Conservation (phyloP, 2,888 invertebrate species). For the Epinotia bilunana region DNA sequence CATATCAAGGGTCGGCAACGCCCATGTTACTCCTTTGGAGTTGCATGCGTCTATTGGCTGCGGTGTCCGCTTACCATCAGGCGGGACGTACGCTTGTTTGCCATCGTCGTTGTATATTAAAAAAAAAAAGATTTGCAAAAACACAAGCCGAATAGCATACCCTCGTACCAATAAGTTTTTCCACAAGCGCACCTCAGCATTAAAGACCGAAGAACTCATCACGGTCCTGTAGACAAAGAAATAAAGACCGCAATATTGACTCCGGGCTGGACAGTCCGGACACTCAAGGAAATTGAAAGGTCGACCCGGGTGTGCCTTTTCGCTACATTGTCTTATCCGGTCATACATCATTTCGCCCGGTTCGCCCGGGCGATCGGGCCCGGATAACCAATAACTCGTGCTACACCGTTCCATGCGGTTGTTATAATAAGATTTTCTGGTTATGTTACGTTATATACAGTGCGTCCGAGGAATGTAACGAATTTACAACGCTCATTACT, state of each 20-base stretch:
- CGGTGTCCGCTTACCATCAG: no score
- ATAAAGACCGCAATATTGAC: conserved; percentile 58
- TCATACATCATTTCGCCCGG: conserved; percentile 71
- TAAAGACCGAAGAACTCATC: conserved; percentile 58
- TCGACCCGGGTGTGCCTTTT: conserved; percentile 68
- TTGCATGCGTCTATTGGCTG: no score
- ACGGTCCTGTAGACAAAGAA: conserved; percentile 56
- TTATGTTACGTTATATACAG: conserved; percentile 1
- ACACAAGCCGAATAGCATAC: conserved; percentile 6
- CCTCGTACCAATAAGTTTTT: conserved; percentile 22
- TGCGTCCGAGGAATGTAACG: no score
- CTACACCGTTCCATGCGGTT: conserved; percentile 56
- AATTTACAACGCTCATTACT: not conserved
- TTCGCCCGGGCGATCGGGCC: conserved; percentile 53
- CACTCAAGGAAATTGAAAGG: conserved; percentile 81
- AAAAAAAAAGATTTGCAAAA: not conserved
- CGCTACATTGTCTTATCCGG: conserved; percentile 74
- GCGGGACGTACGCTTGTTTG: no score
- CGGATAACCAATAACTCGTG: conserved; percentile 58
- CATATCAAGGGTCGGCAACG: no score
- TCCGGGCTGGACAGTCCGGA: conserved; percentile 64
- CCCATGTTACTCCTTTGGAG: no score
- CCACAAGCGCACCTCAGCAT: conserved; percentile 31
- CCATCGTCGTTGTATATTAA: no score
- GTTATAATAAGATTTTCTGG: conserved; percentile 62